Conservation (phyloP, 30 jellyfish, hydroid and myxozoan species). For the Hydra vulgaris region DNA sequence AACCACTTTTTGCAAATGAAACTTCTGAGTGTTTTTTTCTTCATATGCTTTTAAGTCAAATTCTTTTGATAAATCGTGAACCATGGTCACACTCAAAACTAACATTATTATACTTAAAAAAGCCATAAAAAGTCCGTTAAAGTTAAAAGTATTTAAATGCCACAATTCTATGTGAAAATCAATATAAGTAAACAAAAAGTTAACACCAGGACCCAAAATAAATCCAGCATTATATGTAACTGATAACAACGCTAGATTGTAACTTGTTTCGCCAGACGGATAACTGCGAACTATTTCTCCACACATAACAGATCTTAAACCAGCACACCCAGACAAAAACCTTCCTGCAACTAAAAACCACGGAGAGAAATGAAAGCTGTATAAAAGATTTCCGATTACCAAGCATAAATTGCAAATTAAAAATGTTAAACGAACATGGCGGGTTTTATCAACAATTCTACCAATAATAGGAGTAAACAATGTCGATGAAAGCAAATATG, state of each 20-base stretch:
- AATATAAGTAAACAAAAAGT: slow-evolving; percentile 7
- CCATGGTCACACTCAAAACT: slow-evolving; percentile 11
- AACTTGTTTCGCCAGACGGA: slow-evolving; percentile 6
- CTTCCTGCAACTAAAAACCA: slow-evolving; percentile 36
- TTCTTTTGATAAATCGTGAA: slow-evolving; percentile 29
- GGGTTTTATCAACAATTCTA: slow-evolving; percentile 21
- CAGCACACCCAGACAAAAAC: slow-evolving; percentile 38
- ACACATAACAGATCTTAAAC: slow-evolving; percentile 24
- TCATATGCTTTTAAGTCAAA: slow-evolving; percentile 16
- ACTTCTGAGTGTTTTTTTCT: background rate
- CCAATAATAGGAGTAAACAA: slow-evolving; percentile 20
- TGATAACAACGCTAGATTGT: slow-evolving; percentile 16
- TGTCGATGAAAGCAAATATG: slow-evolving; percentile 20
- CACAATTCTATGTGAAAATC: slow-evolving; percentile 25
- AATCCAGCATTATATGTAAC: slow-evolving; percentile 24
- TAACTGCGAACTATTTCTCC: slow-evolving; percentile 27
- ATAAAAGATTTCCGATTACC: slow-evolving; percentile 31
- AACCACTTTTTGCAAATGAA: too few relatives aligned
- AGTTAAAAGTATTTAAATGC: slow-evolving; percentile 21
- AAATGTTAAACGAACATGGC: slow-evolving; percentile 11
- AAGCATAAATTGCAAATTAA: slow-evolving; percentile 19
- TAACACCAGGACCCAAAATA: slow-evolving; percentile 32
- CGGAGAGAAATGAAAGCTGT: slow-evolving; percentile 35
- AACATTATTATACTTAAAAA: slow-evolving; percentile 3
- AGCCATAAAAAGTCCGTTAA: slow-evolving; percentile 31